phyloP scores from a whole-genome alignment of 1,140 invertebrate species.

The Calephelis virginiensis region DNA sequence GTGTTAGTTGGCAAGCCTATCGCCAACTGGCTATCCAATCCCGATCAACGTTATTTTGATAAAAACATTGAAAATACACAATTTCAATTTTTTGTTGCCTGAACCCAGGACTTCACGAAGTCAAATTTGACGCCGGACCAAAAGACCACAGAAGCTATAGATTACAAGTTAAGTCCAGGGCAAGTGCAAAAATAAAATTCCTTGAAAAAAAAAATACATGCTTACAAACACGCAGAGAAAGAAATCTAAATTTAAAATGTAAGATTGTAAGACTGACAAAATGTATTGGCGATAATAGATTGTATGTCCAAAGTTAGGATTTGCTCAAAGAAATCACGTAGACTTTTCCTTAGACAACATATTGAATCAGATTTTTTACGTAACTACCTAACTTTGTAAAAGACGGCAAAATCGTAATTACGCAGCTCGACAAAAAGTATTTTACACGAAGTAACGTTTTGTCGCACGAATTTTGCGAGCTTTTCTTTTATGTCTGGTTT shows the following conservation, averaged over 20 bases:
- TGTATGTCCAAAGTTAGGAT: background rate
- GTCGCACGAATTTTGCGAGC: conserved; percentile 1
- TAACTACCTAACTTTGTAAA: background rate
- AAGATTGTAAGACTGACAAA: background rate
- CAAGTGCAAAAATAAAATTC: too few relatives aligned
- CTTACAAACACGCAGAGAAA: too few relatives aligned
- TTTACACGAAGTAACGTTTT: conserved; percentile 3
- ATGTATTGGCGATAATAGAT: background rate
- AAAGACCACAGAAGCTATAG: too few relatives aligned
- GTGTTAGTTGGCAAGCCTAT: too few relatives aligned
- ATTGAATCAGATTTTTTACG: background rate
- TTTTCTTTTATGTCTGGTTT: conserved; percentile 7
- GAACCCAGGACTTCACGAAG: too few relatives aligned
- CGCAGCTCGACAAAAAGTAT: conserved; percentile 8
- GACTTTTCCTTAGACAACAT: background rate
- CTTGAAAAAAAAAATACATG: too few relatives aligned
- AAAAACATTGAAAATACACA: too few relatives aligned
- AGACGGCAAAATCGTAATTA: conserved; percentile 4
- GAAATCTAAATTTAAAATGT: background rate
- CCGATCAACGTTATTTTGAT: too few relatives aligned
- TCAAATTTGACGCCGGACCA: too few relatives aligned
- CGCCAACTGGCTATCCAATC: too few relatives aligned
- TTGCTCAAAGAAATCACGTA: background rate
- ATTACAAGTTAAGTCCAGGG: too few relatives aligned
- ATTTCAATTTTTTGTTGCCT: too few relatives aligned